phyloP scores from a whole-genome alignment of 2,797 vertebrate species.

The Lagodon rhomboides region DNA sequence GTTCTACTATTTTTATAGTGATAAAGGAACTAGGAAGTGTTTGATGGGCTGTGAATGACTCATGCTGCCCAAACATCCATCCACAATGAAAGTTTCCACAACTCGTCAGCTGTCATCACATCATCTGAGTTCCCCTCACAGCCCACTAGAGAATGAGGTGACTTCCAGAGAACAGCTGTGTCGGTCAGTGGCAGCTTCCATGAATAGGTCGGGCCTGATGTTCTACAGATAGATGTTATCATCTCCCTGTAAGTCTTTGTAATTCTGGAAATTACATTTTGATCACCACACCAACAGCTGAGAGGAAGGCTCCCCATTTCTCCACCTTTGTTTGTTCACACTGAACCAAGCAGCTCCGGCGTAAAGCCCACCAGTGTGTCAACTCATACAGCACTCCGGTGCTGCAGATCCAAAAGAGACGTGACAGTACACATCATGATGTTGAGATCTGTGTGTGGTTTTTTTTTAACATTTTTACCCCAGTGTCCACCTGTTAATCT shows the following conservation, averaged over 20 bases:
- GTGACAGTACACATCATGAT: too few species aligned
- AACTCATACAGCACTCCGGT: too few species aligned
- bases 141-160: conserved; percentile 17
- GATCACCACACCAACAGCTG: background rate
- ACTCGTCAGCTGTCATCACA: conserved; percentile 45
- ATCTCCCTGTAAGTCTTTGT: background rate
- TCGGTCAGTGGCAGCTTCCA: conserved; percentile 34
- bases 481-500: too few species aligned
- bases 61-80: conserved; percentile 24
- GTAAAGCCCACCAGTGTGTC: too few species aligned
- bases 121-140: conserved; percentile 30
- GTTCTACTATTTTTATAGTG: background rate
- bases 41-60: conserved; percentile 33
- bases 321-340: too few species aligned
- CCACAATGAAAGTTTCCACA: conserved; percentile 35
- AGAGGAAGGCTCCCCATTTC: background rate
- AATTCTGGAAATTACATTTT: background rate
- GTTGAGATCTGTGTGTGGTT: too few species aligned
- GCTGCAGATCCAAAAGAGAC: too few species aligned
- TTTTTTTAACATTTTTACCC: too few species aligned
- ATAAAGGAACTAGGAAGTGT: background rate
- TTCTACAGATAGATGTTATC: background rate
- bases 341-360: too few species aligned
- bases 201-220: conserved; percentile 17
- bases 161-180: conserved; percentile 48